Evolutionary conservation across 2,113 vertebrate genomes (phyloP).

Genomic region (Protomyctophum bolini): DNA sequence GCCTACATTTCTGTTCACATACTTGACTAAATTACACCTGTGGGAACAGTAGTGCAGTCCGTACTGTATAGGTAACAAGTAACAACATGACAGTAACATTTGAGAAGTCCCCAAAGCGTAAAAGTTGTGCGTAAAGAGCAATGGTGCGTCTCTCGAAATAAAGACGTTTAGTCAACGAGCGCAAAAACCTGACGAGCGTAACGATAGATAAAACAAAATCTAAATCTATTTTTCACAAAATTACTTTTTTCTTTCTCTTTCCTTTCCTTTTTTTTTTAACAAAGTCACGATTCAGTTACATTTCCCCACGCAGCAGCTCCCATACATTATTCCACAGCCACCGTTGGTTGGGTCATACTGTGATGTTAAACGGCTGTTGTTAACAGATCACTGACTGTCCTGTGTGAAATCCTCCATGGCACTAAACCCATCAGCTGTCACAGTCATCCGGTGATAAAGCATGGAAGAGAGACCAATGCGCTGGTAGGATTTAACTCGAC

Average conservation of each 20-base stretch:
- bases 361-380: conserved; percentile 58
- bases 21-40: conserved; percentile 56
- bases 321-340: neutral
- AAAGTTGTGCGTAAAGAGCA: conserved; percentile 69
- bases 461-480: conserved; percentile 39
- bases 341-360: conserved; percentile 33
- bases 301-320: neutral
- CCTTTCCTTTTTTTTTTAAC: conserved; percentile 4
- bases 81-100: conserved; percentile 26
- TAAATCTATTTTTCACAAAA: no score
- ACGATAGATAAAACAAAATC: no score
- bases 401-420: conserved; percentile 65
- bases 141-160: neutral
- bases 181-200: no score
- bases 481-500: conserved; percentile 65
- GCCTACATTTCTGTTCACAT: conserved; percentile 51
- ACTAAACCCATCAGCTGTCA: conserved; percentile 72
- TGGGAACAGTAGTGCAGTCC: conserved; percentile 30
- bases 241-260: neutral
- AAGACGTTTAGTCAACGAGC: no score
- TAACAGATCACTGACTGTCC: conserved; percentile 64
- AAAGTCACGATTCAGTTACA: conserved; percentile 26
- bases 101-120: conserved; percentile 47
- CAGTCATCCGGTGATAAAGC: conserved; percentile 64
- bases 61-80: conserved; percentile 5